phyloP scores from a whole-genome alignment of 2,797 vertebrate genomes.

The Limosa lapponica region DNA sequence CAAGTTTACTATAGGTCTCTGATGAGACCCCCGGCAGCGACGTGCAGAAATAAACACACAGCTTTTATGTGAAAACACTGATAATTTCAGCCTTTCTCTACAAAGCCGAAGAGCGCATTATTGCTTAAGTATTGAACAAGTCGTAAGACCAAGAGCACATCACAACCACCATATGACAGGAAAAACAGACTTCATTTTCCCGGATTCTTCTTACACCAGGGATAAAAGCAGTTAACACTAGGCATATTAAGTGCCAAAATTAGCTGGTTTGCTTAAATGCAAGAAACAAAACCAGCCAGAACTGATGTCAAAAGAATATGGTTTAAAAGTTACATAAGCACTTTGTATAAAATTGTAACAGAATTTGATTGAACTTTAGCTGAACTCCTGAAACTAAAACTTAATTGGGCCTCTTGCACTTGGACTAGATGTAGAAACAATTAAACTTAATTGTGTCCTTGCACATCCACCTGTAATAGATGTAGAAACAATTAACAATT shows the following conservation, averaged over 20 bases:
- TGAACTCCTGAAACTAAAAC: background rate
- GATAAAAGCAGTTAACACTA: background rate
- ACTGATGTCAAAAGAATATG: background rate
- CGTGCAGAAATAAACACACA: background rate
- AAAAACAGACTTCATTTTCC: background rate
- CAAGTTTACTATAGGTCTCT: background rate
- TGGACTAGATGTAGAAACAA: background rate
- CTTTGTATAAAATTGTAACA: background rate
- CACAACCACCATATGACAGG: background rate
- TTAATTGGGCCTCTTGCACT: background rate
- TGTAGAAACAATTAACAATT: background rate
- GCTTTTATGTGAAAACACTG: background rate
- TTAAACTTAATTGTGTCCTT: background rate
- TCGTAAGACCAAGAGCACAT: background rate
- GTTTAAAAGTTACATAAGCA: background rate
- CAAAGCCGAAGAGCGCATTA: background rate
- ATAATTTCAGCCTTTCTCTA: background rate
- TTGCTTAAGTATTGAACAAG: background rate
- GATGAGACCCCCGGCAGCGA: background rate
- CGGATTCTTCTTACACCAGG: background rate
- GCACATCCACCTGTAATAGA: background rate
- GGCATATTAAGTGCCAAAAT: background rate
- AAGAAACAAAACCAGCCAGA: background rate
- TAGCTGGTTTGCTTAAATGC: background rate
- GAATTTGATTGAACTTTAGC: background rate